Percentiles rank a stretch among this genome's conserved stretches.
Conservation (phyloP, 2,797 vertebrate species). For the Streptopelia turtur region DNA sequence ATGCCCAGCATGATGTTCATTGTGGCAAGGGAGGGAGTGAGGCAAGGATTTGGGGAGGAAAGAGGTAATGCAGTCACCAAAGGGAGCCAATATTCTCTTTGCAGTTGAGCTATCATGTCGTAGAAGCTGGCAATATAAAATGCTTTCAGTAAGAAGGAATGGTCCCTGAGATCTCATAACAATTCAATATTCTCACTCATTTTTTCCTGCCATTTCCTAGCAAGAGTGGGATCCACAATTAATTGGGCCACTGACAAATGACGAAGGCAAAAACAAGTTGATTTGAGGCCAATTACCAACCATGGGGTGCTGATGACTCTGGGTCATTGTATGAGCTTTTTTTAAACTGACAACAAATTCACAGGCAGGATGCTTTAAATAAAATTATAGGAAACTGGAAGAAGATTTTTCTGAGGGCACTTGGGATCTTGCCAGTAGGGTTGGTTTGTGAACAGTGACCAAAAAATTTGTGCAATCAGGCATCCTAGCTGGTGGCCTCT, state of each 20-base stretch:
- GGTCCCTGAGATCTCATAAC: not conserved
- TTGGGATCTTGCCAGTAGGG: constrained; percentile 22
- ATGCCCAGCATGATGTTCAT: not conserved
- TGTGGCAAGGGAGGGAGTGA: not conserved
- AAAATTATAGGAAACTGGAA: not conserved
- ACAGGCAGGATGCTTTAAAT: not conserved
- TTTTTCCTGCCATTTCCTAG: not conserved
- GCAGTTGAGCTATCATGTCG: not conserved
- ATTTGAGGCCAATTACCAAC: not conserved
- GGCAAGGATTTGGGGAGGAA: not conserved
- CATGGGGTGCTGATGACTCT: not conserved
- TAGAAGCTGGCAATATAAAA: not conserved
- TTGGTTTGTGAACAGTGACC: not conserved
- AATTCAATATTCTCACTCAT: not conserved
- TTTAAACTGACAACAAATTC: not conserved
- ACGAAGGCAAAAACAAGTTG: not conserved
- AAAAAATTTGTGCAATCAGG: constrained; percentile 9
- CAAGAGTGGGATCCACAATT: not conserved
- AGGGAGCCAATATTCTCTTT: not conserved
- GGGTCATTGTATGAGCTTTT: not conserved
- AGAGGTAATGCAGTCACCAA: not conserved
- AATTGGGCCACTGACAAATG: not conserved
- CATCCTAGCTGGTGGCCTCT: not conserved
- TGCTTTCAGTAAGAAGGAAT: not conserved
- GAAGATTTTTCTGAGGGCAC: not conserved